Conservation (phyloP, 2,113 vertebrate genomes). For the Heterotilapia buettikoferi region DNA sequence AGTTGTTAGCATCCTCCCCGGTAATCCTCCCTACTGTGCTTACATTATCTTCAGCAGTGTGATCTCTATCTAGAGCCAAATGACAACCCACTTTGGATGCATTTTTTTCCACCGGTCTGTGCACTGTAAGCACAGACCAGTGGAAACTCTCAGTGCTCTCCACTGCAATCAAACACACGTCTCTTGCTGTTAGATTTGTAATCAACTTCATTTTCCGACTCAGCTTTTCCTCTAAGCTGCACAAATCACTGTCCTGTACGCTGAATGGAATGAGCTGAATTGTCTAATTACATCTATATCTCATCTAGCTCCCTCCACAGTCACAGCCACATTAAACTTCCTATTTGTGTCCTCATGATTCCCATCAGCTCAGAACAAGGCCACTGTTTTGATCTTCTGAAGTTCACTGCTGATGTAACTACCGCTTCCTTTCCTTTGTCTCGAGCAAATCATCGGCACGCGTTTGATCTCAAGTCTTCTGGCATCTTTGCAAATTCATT, state of each 20-base stretch:
- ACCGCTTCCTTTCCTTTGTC: background rate
- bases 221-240: background rate
- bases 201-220: background rate
- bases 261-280: background rate
- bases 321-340: background rate
- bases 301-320: background rate
- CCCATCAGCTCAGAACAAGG: background rate
- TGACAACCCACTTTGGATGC: background rate
- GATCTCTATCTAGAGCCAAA: background rate
- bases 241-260: background rate
- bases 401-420: background rate
- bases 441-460: background rate
- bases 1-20: background rate
- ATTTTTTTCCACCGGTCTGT: background rate
- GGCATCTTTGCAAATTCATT: background rate
- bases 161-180: background rate
- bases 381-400: background rate
- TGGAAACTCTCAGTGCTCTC: background rate
- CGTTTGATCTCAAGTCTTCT: background rate
- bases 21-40: background rate
- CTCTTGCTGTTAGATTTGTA: background rate
- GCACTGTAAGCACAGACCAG: background rate
- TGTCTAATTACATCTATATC: background rate
- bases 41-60: background rate
- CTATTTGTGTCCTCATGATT: background rate